Evolutionary conservation across 2,113 vertebrate species (phyloP).

Genomic region (Cyprinus carpio): DNA sequence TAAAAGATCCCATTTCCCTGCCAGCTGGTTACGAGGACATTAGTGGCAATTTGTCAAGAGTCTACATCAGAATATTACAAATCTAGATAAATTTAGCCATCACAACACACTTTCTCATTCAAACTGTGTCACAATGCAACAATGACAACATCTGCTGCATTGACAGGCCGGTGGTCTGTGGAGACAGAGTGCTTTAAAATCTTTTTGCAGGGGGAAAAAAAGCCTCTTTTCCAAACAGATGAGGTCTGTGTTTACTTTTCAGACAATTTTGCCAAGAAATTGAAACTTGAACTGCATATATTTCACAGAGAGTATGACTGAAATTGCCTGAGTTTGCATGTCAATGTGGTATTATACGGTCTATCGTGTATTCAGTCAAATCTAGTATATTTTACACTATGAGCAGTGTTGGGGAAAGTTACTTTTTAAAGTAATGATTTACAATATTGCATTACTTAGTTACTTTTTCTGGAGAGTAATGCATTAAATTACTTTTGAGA

Average conservation of each 20-base stretch:
- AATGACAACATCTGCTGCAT: constrained; percentile 25
- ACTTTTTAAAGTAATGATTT: not conserved
- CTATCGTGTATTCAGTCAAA: not conserved
- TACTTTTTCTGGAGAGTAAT: not conserved
- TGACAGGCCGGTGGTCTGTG: constrained; percentile 12
- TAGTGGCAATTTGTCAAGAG: constrained; percentile 14
- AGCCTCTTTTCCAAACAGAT: constrained; percentile 3
- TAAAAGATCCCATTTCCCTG: not conserved
- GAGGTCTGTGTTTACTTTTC: constrained; percentile 33
- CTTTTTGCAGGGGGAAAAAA: constrained; percentile 6
- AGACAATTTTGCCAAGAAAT: not conserved
- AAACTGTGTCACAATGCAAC: constrained; percentile 22
- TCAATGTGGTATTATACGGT: not conserved
- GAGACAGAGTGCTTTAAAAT: constrained; percentile 12
- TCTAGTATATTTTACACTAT: not conserved
- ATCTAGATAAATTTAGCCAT: constrained; percentile 20
- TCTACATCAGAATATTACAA: constrained; percentile 18
- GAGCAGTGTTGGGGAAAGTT: not conserved
- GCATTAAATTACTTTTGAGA: not conserved
- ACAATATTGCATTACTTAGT: not conserved
- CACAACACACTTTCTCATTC: constrained; percentile 8
- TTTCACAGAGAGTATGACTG: not conserved
- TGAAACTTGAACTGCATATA: not conserved
- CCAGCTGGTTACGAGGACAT: not conserved
- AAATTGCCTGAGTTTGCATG: not conserved